Evolutionary conservation across 53 echinoderm and acorn worm genomes (phyloP), one percentile per base, ranked within the genome.

Genomic region (Apostichopus leukothele): DNA sequence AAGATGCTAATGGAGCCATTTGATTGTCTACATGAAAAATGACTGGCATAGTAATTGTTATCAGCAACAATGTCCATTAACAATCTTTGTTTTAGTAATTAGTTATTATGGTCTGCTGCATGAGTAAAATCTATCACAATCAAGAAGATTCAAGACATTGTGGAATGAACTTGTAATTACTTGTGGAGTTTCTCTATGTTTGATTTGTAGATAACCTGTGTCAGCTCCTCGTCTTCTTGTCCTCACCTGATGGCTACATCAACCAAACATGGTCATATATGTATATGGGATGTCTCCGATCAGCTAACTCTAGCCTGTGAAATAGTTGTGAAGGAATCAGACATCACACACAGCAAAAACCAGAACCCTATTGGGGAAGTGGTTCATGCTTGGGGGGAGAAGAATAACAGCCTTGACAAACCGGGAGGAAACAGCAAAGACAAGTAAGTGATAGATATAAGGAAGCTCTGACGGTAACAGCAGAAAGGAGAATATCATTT

Each of bases 251-350:
- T 99, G 86, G 96, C 94, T 22, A 99, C 99, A 50, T 94, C 99
- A 73, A 95, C 91, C 74, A 81, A 67, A 20, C 92, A 96, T 78
- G 99, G 99, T 21, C 90, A 88, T 76, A 89, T 99, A 90, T 92
- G 99, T 79, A 83, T 99, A 89, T 99, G 99, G 99, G 96, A 99
- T 83, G 94, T 99, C 50, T 83, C 91, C 54, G 86, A 94, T 63
- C 99, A 99, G 89, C 91, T 99, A 60, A 94, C 92, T 86, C 78
- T 99, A 26, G 93, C 91, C 84, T 85, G 85, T 85, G 13, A 85
- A 21, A 7, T 85, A 66, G 85, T 85, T 10, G 60, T 85, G 22
- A 51, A 67, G 66, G 85, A 85, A 50, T 60, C 61, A 27, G 85
- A 85, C 66, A 39, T 85, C n/a, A 79, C 5, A 55, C 80, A 67